These are phyloP conservation scores for Zaprionus lineosus DNA, from an alignment of 2,888 invertebrate species.

Conservation along the genomic window DNA sequence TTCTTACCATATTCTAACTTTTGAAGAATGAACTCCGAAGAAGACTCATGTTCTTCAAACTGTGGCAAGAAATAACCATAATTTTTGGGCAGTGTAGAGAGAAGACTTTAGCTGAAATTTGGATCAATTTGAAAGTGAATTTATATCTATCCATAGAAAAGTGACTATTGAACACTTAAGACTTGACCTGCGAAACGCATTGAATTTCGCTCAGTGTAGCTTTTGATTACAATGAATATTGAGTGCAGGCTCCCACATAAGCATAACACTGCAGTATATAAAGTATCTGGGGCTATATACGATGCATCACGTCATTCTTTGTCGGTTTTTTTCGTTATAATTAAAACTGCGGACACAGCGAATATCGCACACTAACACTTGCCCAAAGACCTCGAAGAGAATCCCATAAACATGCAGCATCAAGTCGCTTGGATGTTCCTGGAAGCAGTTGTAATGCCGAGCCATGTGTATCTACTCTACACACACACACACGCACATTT, in stretches of 20 bases:
- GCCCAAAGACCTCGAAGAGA: neutral
- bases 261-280: slow-evolving; percentile 29
- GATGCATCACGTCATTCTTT: slow-evolving; percentile 68
- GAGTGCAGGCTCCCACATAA: slow-evolving; percentile 10
- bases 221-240: slow-evolving; percentile 23
- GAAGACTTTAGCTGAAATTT: too few species aligned
- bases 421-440: slow-evolving; percentile 48
- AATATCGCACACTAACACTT: slow-evolving; percentile 10
- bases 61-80: too few species aligned
- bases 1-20: too few species aligned
- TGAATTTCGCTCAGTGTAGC: slow-evolving; percentile 34
- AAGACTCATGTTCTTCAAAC: too few species aligned
- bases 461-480: too few species aligned
- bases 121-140: too few species aligned
- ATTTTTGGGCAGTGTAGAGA: too few species aligned
- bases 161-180: too few species aligned
- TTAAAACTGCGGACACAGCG: slow-evolving; percentile 58
- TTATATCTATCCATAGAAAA: too few species aligned
- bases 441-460: slow-evolving; percentile 41
- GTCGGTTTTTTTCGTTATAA: slow-evolving; percentile 61
- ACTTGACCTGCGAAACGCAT: too few species aligned
- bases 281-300: slow-evolving; percentile 40
- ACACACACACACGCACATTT: slow-evolving; percentile 1
- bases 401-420: slow-evolving; percentile 46
- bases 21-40: too few species aligned